Evolutionary conservation across 2,888 invertebrate species (phyloP), one percentile per base, ranked within the genome.

Genomic region (Xiphydria camelus): DNA sequence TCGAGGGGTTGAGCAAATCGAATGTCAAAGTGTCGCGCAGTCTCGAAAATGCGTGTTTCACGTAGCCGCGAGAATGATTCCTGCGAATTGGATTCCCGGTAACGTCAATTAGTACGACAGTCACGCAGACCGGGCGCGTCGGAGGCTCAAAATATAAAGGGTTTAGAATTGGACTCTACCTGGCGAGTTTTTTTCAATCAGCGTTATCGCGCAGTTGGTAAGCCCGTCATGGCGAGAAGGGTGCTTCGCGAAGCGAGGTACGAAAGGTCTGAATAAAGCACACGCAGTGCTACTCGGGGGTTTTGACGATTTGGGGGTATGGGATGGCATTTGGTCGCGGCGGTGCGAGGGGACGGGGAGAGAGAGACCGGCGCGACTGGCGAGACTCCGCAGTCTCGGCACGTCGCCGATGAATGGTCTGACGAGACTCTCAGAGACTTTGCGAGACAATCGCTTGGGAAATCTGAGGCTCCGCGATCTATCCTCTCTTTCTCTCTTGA

Each of bases 371-470:
- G 6, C 7, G 29, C 29, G 26, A 26, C 14, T n/a, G 5, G 20
- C 25, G 37, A 41, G 37, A 38, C 38, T 54, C 21, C 48, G 61
- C 44, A 73, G 70, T 73, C 71, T 57, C 61, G 66, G 66, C 73
- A 73, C 73, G 73, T 73, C 67, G 68, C 49, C 71, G 68, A 71
- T 73, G 72, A 73, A 73, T 70, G 68, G 70, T 61, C 68, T 68
- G 72, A 73, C 73, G 70, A 69, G 68, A 66, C 69, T 66, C 57
- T 57, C 58, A 57, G 63, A 64, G 70, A 66, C 64, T 63, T 62
- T 63, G 64, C 65, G 65, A 72, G 70, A 73, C 72, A 73, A 73
- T 71, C 73, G 66, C 73, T 70, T 64, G 73, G 73, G 73, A 73
- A 73, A 73, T 73, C 72, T 70, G 67, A 60, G 58, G 54, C 53